phyloP scores from a whole-genome alignment of 2,113 vertebrate genomes.

The Dasypus novemcinctus region DNA sequence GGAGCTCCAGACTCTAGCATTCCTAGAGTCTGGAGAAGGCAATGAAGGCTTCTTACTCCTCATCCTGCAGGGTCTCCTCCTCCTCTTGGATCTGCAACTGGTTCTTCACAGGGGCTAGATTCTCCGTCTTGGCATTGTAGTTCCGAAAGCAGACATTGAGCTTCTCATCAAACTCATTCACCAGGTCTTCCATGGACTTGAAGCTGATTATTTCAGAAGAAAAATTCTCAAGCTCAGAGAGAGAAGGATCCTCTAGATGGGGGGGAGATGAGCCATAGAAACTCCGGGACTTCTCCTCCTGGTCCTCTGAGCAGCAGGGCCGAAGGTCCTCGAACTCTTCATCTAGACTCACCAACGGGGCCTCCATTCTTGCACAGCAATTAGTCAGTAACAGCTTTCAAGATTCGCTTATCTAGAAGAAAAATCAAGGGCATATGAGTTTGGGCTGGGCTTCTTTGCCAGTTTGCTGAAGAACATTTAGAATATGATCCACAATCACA shows the following conservation, averaged over 20 bases:
- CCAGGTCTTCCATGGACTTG: constrained; percentile 97
- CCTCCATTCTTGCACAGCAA: constrained; percentile 86
- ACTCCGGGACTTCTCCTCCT: constrained; percentile 80
- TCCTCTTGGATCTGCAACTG: constrained; percentile 91
- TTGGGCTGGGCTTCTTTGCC: not conserved
- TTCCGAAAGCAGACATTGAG: constrained; percentile 96
- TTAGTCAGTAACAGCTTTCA: not conserved
- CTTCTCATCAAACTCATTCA: constrained; percentile 96
- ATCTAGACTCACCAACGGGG: constrained; percentile 93
- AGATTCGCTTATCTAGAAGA: constrained; percentile 54
- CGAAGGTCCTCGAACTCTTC: constrained; percentile 95
- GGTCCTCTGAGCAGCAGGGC: constrained; percentile 86
- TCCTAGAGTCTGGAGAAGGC: not conserved
- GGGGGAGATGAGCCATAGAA: constrained; percentile 83
- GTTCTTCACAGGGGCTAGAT: constrained; percentile 91
- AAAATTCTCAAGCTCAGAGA: constrained; percentile 96
- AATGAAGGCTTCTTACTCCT: constrained; percentile 88
- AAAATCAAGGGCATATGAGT: constrained; percentile 21
- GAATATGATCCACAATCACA: not conserved
- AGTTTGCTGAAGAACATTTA: not conserved
- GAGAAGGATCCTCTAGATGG: constrained; percentile 91
- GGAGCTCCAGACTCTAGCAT: not conserved
- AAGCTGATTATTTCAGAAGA: constrained; percentile 95
- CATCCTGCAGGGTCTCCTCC: constrained; percentile 91
- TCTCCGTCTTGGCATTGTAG: constrained; percentile 95